Base-by-base conservation (phyloP, 2,888 invertebrate genomes). In the Drosophila testacea region DNA sequence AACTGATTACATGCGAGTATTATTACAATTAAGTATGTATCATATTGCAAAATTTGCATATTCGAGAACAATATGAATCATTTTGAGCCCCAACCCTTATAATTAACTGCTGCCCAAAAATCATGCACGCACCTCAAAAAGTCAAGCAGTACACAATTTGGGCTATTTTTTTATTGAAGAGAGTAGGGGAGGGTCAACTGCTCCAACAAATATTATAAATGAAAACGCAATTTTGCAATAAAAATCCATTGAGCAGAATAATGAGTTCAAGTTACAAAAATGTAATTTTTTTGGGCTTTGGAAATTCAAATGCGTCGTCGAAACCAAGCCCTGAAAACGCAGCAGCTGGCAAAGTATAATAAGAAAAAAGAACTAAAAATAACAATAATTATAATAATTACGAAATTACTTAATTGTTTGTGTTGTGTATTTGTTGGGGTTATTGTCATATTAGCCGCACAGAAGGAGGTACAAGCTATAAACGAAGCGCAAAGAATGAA, bases 221-320 rank as follows among this genome's bases (percentile, higher is more conserved):
- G 73, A 65, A 82, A 84, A 84, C 84, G 84, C 84, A 83, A 84
- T 80, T 84, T 84, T 73, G 84, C 84, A 80, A 84, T 84, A 84
- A 84, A 84, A 84, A 82, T 59, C 78, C 80, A 80, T 79, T 79
- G 79, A 72, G 65, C 48, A 61, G 50, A 72, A 60, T 68, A 70
- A 71, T 75, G 54, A 67, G 50, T 52, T 46, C 27, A 4, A 50
- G 62, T 10, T 27, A 16, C 42, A 10, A 5, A 47, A 48, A 34
- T 32, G 34, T 57, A 52, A 22, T 16, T 16, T 16, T 27, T 56
- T 39, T 44, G 13, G 44, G 30, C 27, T 6, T 27, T 27, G 11
- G 11, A 44, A 51, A 39, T 54, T 51, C 22, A 52, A 67, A 64
- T 54, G 51, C 36, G 47, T 38, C 4, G 13, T n/a, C 10, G 22